Base-by-base conservation (phyloP, 2,113 vertebrate genomes). In the Coracopsis vasa region DNA sequence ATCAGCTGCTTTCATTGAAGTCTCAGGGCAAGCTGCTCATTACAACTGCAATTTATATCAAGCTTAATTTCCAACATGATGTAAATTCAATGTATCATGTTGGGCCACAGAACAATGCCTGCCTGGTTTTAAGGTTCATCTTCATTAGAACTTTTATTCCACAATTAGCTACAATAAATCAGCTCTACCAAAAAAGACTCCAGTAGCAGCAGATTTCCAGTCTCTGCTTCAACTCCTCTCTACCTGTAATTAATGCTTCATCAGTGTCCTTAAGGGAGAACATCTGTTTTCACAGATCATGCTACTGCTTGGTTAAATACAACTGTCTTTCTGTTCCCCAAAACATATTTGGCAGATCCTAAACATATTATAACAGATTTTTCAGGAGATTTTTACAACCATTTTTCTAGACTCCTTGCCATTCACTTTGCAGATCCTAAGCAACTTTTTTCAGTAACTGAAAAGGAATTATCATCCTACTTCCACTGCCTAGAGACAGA, bases 231-330 rank as follows among this genome's bases (percentile, higher is more conserved):
- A 92, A 31, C 73, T 83, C 58, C 24, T 80, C 81, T 86, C 67
- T 80, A 97, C 92, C 95, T 97, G 92, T 95, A 96, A 97, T 97
- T 96, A 96, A 92, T 91, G 91, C 67, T 91, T 82, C 86, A 77
- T 95, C 80, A 86, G 79, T 47, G 69, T 84, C 94, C 96, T 97
- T 96, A 84, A 95, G 91, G 91, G 92, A 97, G 78, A 97, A 93
- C 96, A 96, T 91, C 94, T 97, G 97, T 86, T 97, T 95, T 72
- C 78, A 87, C 53, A 77, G 89, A 94, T 92, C 94, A 90, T 44
- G 41, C 58, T 94, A 95, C 92, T 77, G 50, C 79, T 80, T 79
- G 53, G 70, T 85, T 94, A 96, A 93, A 86, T 58, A 78, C 66
- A 80, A 71, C 66, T 35, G 5, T 80, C 78, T 87, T 80, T 85